Evolutionary conservation across 1,140 invertebrate genomes (phyloP).

Genomic region (Centruroides sculpturatus): DNA sequence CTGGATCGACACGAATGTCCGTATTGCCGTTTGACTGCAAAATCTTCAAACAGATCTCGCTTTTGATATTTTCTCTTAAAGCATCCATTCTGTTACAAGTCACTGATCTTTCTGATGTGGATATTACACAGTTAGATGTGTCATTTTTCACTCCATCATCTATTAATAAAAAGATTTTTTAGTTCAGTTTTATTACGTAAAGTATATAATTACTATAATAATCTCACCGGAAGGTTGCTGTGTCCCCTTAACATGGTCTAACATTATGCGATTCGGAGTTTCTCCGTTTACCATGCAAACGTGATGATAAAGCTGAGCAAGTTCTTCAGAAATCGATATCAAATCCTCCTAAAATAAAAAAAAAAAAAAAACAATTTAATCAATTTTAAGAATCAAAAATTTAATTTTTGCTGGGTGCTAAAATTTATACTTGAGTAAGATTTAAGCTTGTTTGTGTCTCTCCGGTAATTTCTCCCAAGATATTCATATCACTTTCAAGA

Average conservation of each 20-base stretch:
- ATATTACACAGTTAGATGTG: no score
- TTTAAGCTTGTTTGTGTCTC: conserved; percentile 57
- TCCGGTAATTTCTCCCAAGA: conserved; percentile 54
- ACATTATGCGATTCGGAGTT: conserved; percentile 59
- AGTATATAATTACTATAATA: no score
- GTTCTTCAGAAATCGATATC: conserved; percentile 69
- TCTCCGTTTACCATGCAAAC: conserved; percentile 84
- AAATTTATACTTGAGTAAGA: conserved; percentile 48
- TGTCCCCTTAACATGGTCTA: conserved; percentile 62
- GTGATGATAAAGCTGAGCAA: conserved; percentile 87
- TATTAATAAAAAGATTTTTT: no score
- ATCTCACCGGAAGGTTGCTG: no score
- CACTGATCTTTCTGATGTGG: no score
- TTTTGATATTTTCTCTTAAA: conserved; percentile 14
- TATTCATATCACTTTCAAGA: conserved; percentile 55
- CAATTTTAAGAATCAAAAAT: no score
- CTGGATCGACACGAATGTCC: conserved; percentile 21
- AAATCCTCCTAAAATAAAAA: conserved; percentile 27
- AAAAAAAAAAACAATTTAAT: background rate
- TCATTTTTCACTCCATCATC: no score
- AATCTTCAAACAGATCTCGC: conserved; percentile 13
- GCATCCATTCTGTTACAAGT: conserved; percentile 11
- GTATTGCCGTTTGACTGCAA: conserved; percentile 9
- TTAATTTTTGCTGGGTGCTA: background rate
- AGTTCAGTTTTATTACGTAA: no score